Evolutionary conservation across 2,888 invertebrate species (phyloP).

Genomic region (Anoplius nigerrimus): DNA sequence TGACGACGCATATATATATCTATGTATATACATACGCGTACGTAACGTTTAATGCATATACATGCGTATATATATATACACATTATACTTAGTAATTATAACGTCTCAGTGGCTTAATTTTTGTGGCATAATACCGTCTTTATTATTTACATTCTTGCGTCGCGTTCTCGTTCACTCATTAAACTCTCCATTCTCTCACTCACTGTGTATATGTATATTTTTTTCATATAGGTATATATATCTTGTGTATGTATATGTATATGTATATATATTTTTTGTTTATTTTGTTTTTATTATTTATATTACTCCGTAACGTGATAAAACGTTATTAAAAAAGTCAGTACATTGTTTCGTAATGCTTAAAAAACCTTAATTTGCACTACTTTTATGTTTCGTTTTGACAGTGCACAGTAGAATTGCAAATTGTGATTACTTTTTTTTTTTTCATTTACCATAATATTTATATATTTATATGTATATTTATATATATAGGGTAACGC

Average conservation of each 20-base stretch:
- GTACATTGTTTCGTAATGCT: slow-evolving; percentile 53
- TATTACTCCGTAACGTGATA: slow-evolving; percentile 54
- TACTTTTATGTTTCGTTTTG: slow-evolving; percentile 56
- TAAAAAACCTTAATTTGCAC: slow-evolving; percentile 56
- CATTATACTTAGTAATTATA: slow-evolving; percentile 33
- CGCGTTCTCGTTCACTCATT: slow-evolving; percentile 35
- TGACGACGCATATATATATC: not conserved
- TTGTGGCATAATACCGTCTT: slow-evolving; percentile 28
- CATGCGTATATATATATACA: slow-evolving; percentile 21
- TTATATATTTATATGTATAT: slow-evolving; percentile 24
- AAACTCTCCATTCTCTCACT: no score
- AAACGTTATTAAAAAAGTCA: slow-evolving; percentile 59
- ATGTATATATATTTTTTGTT: not conserved
- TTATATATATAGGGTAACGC: slow-evolving; percentile 27
- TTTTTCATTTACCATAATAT: slow-evolving; percentile 22
- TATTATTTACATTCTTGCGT: slow-evolving; percentile 25
- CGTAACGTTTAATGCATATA: not conserved
- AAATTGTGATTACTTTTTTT: slow-evolving; percentile 41
- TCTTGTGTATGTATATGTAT: slow-evolving; percentile 2
- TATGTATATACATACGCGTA: not conserved
- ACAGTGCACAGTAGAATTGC: slow-evolving; percentile 54
- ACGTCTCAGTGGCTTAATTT: slow-evolving; percentile 32
- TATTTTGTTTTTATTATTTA: slow-evolving; percentile 12
- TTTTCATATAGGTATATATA: slow-evolving; percentile 11
- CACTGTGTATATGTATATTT: slow-evolving; percentile 28